These are phyloP conservation scores for Limnothrissa miodon DNA, from an alignment of 2,113 vertebrate species.

Conservation along the genomic window DNA sequence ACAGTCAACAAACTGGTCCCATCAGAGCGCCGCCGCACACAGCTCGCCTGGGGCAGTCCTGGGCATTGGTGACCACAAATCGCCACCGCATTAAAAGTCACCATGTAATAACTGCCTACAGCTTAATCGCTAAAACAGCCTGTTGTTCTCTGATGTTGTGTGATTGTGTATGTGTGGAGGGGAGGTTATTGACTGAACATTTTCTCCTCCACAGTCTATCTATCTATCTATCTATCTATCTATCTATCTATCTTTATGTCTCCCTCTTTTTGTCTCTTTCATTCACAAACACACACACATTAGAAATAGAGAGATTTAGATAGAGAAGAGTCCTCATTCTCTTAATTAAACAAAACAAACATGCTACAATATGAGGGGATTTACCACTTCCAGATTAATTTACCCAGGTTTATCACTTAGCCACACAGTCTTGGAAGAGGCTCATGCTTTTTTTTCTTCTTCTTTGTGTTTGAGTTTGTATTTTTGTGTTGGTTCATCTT, in stretches of 20 bases:
- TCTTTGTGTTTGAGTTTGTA: neutral
- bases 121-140: conserved; percentile 77
- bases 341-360: neutral
- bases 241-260: neutral
- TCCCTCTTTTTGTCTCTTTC: too few relatives aligned
- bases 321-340: neutral
- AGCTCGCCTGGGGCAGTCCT: conserved; percentile 75
- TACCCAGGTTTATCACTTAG: too few relatives aligned
- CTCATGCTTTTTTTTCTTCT: too few relatives aligned
- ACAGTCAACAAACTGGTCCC: conserved; percentile 87
- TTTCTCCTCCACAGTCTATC: neutral
- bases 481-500: neutral
- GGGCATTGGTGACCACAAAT: conserved; percentile 77
- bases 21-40: conserved; percentile 76
- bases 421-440: too few relatives aligned
- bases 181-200: conserved; percentile 76
- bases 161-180: conserved; percentile 63
- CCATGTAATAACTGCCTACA: conserved; percentile 81
- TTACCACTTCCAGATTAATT: too few relatives aligned
- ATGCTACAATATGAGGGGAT: too few relatives aligned
- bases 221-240: neutral
- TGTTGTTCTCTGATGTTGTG: conserved; percentile 45
- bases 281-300: neutral
- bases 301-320: too few relatives aligned
- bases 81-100: conserved; percentile 83